These are phyloP conservation scores for Siniperca knerii DNA, from an alignment of 2,113 vertebrate species.

Conservation along the genomic window DNA sequence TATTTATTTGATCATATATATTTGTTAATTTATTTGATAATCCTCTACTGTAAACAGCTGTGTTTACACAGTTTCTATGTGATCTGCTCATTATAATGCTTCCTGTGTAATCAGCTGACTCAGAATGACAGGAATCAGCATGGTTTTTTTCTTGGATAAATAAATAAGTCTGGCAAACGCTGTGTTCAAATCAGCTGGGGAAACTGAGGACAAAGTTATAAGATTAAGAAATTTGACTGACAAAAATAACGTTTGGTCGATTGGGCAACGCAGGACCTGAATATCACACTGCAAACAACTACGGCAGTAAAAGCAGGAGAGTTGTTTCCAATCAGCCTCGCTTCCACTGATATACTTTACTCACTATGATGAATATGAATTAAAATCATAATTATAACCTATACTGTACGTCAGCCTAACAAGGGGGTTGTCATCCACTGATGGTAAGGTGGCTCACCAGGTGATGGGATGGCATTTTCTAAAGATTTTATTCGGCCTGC, in stretches of 20 bases:
- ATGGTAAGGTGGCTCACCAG: constrained; percentile 31
- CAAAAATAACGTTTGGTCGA: not conserved
- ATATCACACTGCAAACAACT: not conserved
- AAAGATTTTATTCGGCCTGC: constrained; percentile 32
- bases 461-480: constrained; percentile 62
- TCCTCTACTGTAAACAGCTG: not conserved
- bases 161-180: not conserved
- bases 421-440: not conserved
- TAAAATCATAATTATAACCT: constrained; percentile 27
- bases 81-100: not conserved
- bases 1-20: not conserved
- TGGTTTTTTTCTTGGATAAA: not conserved
- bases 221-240: not conserved
- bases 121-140: not conserved
- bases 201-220: not conserved
- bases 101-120: constrained; percentile 25
- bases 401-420: not conserved
- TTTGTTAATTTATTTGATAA: not conserved
- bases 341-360: not conserved
- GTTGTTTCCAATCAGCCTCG: not conserved
- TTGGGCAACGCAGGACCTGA: not conserved
- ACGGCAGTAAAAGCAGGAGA: not conserved
- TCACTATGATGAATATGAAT: constrained; percentile 12
- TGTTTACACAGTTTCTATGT: not conserved
- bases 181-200: not conserved